phyloP scores from a whole-genome alignment of 2,113 vertebrate species.

The Ploceus nigricollis region DNA sequence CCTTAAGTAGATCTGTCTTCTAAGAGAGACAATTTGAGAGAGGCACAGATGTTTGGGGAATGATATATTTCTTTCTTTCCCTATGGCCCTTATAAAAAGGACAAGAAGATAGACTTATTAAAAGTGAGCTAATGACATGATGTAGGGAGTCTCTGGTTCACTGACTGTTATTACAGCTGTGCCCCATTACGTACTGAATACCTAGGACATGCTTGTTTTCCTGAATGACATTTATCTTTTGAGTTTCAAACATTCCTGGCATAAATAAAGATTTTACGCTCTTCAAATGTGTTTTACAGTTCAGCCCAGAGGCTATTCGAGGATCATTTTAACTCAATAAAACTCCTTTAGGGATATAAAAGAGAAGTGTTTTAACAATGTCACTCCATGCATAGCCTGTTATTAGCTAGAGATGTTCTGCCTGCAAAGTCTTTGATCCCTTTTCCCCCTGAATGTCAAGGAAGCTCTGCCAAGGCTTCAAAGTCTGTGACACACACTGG shows the following conservation, averaged over 20 bases:
- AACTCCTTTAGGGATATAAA: constrained; percentile 47
- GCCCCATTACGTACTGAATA: constrained; percentile 71
- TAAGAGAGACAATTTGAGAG: constrained; percentile 58
- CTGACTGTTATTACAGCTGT: constrained; percentile 79
- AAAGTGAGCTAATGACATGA: constrained; percentile 76
- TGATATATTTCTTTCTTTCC: constrained; percentile 75
- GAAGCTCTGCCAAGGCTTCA: neutral
- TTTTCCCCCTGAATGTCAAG: neutral
- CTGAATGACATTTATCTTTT: constrained; percentile 78
- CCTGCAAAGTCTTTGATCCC: constrained; percentile 50
- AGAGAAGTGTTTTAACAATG: constrained; percentile 52
- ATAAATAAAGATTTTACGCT: constrained; percentile 80
- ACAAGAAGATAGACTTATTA: constrained; percentile 74
- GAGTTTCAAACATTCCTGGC: constrained; percentile 73
- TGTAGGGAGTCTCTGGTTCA: constrained; percentile 70
- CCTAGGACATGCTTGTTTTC: constrained; percentile 74
- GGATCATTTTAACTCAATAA: constrained; percentile 67
- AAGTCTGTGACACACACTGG: neutral
- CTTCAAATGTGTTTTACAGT: constrained; percentile 75
- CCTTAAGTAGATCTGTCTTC: constrained; percentile 63
- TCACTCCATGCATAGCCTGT: constrained; percentile 42
- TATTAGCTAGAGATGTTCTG: constrained; percentile 40
- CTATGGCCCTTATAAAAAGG: constrained; percentile 74
- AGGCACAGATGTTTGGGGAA: constrained; percentile 71
- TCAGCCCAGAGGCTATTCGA: constrained; percentile 59